Conservation (phyloP, 1,140 invertebrate species). For the Oryzaephilus surinamensis region DNA sequence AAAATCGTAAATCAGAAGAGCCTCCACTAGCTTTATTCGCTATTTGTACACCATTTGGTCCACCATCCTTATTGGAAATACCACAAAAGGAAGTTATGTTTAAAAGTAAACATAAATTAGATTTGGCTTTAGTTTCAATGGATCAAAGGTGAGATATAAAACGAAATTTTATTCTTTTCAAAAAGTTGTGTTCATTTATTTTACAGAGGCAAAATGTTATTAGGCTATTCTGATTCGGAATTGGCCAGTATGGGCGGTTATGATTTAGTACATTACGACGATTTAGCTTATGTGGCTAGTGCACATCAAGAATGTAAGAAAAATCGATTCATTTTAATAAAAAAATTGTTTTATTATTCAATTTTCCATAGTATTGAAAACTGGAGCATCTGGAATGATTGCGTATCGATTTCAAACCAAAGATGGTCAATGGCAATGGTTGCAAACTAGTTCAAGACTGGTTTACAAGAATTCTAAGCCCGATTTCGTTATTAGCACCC, state of each 20-base stretch:
- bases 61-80: conserved; percentile 78
- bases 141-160: too few species aligned
- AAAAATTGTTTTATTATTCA: conserved; percentile 1
- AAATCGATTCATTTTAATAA: not conserved
- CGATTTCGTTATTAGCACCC: conserved; percentile 96
- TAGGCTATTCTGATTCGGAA: conserved; percentile 89
- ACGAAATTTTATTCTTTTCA: conserved; percentile 42
- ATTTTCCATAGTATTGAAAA: conserved; percentile 81
- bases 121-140: conserved; percentile 92
- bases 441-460: conserved; percentile 92
- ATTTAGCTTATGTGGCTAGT: conserved; percentile 93
- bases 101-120: conserved; percentile 97
- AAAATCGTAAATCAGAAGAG: conserved; percentile 89
- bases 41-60: conserved; percentile 96
- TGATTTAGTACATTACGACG: conserved; percentile 94
- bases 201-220: conserved; percentile 88
- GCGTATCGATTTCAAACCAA: conserved; percentile 94
- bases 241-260: conserved; percentile 89
- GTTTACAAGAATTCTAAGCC: conserved; percentile 99
- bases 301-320: conserved; percentile 98
- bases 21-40: conserved; percentile 90
- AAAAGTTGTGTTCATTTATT: too few species aligned
- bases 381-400: conserved; percentile 95
- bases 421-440: conserved; percentile 92
- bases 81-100: conserved; percentile 95